phyloP scores from a whole-genome alignment of 2,113 vertebrate species.

The Hippolais icterina region DNA sequence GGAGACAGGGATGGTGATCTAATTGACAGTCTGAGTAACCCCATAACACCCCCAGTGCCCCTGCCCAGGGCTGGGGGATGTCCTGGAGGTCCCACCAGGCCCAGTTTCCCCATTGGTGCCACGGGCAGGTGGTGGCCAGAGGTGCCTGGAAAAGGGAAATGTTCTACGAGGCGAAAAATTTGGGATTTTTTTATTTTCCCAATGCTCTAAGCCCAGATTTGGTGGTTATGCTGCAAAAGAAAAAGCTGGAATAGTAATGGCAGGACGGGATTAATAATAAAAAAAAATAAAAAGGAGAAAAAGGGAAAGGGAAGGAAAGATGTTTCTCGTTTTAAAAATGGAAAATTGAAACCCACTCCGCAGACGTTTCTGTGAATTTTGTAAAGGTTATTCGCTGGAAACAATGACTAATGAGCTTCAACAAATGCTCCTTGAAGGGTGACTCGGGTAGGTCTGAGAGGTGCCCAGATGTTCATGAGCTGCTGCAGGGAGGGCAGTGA shows the following conservation, averaged over 20 bases:
- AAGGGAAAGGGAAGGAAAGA: not conserved
- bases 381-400: not conserved
- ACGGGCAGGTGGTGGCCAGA: not conserved
- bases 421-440: fast-evolving
- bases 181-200: not conserved
- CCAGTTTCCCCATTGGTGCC: fast-evolving
- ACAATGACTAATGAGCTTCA: not conserved
- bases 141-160: not conserved
- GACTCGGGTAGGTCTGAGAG: not conserved
- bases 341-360: not conserved
- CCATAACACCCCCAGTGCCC: not conserved
- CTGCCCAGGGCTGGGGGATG: not conserved
- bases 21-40: not conserved
- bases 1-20: not conserved
- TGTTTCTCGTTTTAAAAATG: not conserved
- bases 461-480: not conserved
- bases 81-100: not conserved
- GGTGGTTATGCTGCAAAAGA: not conserved
- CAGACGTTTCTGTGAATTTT: not conserved
- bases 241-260: not conserved
- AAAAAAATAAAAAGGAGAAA: not conserved
- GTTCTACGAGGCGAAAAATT: not conserved
- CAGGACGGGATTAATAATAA: not conserved
- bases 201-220: fast-evolving
- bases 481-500: not conserved